Base-by-base conservation (phyloP, 2,113 vertebrate genomes). In the Chlorocebus sabaeus region DNA sequence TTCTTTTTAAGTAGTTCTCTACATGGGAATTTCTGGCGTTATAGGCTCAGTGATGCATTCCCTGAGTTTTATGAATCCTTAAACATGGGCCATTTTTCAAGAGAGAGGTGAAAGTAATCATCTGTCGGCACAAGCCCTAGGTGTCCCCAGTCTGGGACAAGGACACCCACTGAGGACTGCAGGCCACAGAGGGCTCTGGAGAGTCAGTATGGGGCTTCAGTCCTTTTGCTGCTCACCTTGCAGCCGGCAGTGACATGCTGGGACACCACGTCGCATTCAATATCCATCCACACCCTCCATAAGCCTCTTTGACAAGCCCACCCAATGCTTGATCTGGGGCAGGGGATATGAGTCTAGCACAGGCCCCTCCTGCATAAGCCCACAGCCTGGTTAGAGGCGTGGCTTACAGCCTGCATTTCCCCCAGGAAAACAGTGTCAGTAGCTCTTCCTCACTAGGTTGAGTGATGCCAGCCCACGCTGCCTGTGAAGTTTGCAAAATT, bases 1-100 rank as follows among this genome's bases (percentile, higher is more conserved):
- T 97, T 97, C 98, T 97, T 97, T 98, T 98, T 92, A 94, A 97
- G 97, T 95, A 50, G 10, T 95, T 97, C 95, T 86, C 98, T 98
- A 95, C 95, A 95, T 93, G 93, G 86, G 95, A 83, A 95, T 98
- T 86, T 97, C 48, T 30, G 8, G 96, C 35, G 45, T 97, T 98
- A 94, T 72, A 97, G 96, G 97, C 61, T 83, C 89, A 96, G 81
- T 59, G 94, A 98, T 96, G 96, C 91, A 90, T 70, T 97, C 97
- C 89, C 90, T 90, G 93, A 95, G 94, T 97, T 98, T 98, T 98
- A 97, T 97, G 94, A 97, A 96, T 94, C 59, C 79, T 96, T 57
- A 97, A 94, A 96, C 95, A 92, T 32, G 67, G 78, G 81, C 83
- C 89, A 91, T 96, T 96, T 93, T 93, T 92, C 96, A 97, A 96